Conservation (phyloP, 1,140 invertebrate species). For the Nasonia longicornis region DNA sequence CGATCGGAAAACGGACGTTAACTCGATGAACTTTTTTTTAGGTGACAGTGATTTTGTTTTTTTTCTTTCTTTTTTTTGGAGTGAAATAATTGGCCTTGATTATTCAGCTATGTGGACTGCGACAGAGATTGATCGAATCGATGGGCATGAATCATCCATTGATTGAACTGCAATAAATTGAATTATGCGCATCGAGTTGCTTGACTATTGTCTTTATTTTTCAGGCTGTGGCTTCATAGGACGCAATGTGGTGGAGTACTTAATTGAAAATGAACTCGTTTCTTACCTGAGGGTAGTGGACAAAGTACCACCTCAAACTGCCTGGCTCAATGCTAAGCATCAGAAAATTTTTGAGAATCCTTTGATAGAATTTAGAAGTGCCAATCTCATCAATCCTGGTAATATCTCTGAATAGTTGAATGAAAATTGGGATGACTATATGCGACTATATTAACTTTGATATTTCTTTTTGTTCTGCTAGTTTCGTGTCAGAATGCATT, state of each 20-base stretch:
- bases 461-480: constrained; percentile 61
- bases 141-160: too few species aligned
- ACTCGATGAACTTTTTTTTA: neutral
- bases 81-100: neutral
- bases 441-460: constrained; percentile 23
- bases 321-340: constrained; percentile 86
- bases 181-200: neutral
- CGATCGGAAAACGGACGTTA: neutral
- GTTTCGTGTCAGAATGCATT: constrained; percentile 84
- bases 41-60: neutral
- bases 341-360: constrained; percentile 78
- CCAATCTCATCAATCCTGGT: constrained; percentile 91
- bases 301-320: constrained; percentile 92
- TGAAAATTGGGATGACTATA: constrained; percentile 9
- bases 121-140: too few species aligned
- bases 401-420: constrained; percentile 49
- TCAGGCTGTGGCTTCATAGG: constrained; percentile 93
- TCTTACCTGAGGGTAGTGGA: constrained; percentile 85
- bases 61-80: neutral
- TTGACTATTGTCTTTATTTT: constrained; percentile 9
- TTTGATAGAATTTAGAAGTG: constrained; percentile 89
- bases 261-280: constrained; percentile 83
- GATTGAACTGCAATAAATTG: neutral
- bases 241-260: constrained; percentile 85
- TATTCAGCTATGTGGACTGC: too few species aligned